Base-by-base conservation (phyloP, 1,140 invertebrate genomes). In the Steinernema khuongi region DNA sequence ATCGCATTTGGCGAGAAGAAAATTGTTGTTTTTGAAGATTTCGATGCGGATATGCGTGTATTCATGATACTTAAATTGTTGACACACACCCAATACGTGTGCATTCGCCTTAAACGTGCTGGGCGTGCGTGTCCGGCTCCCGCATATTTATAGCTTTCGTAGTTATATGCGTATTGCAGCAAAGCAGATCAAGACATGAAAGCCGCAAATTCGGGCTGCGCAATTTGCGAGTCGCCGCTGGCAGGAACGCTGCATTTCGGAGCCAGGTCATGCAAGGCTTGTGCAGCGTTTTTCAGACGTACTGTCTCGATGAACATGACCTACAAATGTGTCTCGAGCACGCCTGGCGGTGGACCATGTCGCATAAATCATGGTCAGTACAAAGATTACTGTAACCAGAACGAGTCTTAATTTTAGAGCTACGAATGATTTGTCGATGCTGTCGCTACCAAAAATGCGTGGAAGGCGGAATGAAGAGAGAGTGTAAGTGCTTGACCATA, bases 281-380 rank as follows among this genome's bases (percentile, higher is more conserved):
- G 75, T 71, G 75, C 75, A 2, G 75, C 75, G 28, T 77, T 77
- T 32, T 77, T 74, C 69, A 71, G 75, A 17, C 41, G 75, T 29
- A 77, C 74, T 29, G 75, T 77, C 26, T 71, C 75, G n/a, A 77
- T 77, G 75, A 44, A 33, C 32, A 77, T 77, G 75, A 68, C 43
- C 31, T 77, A 77, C 72, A 43, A 77, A 30, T 77, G 75, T 30
- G 67, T 73, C 29, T 31, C 66, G 4, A 31, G 36, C 0, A 70
- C 32, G 22, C 31, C 41, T 70, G 75, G 67, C n/a, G 17, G 31
- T 19, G 66, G 30, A 17, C 68, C 36, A 4, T 77, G 75, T 31
- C 68, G 43, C 33, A 77, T 75, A 29, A 71, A 77, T 31, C 70
- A 70, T 68, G 75, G 71, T 73, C 22, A 73, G 69, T 73, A 18